Conservation (phyloP, 2,797 vertebrate genomes). For the Helicolenus hilgendorfi region DNA sequence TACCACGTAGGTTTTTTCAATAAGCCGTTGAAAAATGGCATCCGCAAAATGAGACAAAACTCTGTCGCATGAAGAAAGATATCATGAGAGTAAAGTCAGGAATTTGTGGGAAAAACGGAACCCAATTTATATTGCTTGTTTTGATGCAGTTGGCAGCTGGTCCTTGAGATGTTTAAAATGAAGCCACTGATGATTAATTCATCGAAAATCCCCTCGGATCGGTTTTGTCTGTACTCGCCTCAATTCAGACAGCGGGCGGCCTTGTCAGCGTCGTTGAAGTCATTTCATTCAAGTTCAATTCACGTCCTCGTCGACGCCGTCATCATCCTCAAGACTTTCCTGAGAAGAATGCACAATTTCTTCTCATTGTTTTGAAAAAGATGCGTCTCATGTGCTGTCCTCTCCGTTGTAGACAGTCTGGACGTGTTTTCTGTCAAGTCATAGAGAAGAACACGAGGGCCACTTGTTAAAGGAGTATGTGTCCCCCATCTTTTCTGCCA, state of each 20-base stretch:
- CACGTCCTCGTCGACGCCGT: not conserved
- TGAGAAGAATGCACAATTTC: conserved; percentile 18
- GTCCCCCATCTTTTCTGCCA: not conserved
- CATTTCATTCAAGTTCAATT: conserved; percentile 28
- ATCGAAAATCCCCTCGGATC: conserved; percentile 2
- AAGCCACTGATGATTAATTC: conserved; percentile 14
- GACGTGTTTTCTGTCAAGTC: not conserved
- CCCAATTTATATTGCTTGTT: not conserved
- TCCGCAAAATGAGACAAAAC: not conserved
- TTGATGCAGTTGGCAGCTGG: not conserved
- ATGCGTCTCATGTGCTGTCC: not conserved
- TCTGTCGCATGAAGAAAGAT: not conserved
- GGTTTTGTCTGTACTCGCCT: conserved; percentile 4
- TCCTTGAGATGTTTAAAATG: conserved; percentile 16
- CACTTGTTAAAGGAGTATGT: conserved; percentile 6
- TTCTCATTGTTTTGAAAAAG: not conserved
- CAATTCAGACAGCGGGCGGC: conserved; percentile 12
- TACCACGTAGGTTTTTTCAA: not conserved
- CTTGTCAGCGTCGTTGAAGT: conserved; percentile 6
- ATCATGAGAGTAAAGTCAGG: not conserved
- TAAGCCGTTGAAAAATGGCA: not conserved
- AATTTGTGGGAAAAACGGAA: not conserved
- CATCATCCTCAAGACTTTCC: not conserved
- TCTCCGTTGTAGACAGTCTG: not conserved
- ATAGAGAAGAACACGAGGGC: not conserved